Percentiles rank a stretch among this genome's conserved stretches.
These are phyloP conservation scores for Dallia pectoralis DNA, from an alignment of 2,797 vertebrate species.

Conservation along the genomic window DNA sequence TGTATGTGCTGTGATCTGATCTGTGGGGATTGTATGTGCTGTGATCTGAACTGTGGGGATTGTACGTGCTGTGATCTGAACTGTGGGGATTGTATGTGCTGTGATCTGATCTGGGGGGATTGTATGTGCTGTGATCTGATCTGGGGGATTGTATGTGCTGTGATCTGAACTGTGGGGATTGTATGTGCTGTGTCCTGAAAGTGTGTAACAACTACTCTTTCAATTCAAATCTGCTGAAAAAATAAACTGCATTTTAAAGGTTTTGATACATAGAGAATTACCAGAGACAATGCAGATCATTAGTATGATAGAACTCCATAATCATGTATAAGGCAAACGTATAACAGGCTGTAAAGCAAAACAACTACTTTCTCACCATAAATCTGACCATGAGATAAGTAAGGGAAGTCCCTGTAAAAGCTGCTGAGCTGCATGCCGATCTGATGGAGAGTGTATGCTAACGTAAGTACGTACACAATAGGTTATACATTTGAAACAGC, in stretches of 20 bases:
- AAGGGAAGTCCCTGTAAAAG: not conserved
- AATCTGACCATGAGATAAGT: not conserved
- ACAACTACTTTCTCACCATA: not conserved
- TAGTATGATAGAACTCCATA: too few relatives aligned
- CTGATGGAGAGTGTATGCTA: too few relatives aligned
- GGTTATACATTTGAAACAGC: too few relatives aligned
- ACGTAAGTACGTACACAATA: too few relatives aligned
- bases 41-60: too few relatives aligned
- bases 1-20: too few relatives aligned
- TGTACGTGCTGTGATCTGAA: too few relatives aligned
- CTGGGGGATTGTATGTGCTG: too few relatives aligned
- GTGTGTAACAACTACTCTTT: not conserved
- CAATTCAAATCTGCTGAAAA: not conserved
- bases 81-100: too few relatives aligned
- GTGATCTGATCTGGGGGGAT: too few relatives aligned
- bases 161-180: not conserved
- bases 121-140: too few relatives aligned
- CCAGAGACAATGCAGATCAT: not conserved
- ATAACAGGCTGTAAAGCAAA: not conserved
- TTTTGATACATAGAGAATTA: not conserved
- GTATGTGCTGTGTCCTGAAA: not conserved
- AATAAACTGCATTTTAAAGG: not conserved
- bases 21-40: too few relatives aligned
- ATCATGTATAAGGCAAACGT: not conserved
- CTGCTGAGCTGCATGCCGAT: not conserved